phyloP scores from a whole-genome alignment of 2,888 invertebrate genomes.

The Mesoligia furuncula region DNA sequence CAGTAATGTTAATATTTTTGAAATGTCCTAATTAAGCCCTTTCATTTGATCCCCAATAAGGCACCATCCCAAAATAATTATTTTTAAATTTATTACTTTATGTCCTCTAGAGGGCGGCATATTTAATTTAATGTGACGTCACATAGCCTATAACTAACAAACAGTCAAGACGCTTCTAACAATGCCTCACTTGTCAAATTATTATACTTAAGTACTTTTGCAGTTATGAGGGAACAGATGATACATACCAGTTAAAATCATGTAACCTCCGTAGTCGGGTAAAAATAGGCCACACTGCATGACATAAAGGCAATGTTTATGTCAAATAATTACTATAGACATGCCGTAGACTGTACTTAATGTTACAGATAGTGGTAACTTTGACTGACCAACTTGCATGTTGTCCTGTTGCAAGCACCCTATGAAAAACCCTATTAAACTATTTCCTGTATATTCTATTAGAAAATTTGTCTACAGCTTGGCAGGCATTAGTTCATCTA shows the following conservation, averaged over 20 bases:
- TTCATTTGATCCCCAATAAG: too few species aligned
- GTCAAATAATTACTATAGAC: neutral
- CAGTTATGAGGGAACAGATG: neutral
- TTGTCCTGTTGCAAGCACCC: neutral
- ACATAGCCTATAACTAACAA: too few species aligned
- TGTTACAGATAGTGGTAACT: neutral
- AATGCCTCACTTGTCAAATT: too few species aligned
- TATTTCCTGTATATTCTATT: neutral
- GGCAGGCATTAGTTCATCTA: conserved; percentile 76
- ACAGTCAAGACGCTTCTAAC: too few species aligned
- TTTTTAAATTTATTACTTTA: too few species aligned
- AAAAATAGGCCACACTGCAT: neutral
- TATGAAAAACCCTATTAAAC: neutral
- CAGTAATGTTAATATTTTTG: too few species aligned
- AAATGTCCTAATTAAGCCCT: too few species aligned
- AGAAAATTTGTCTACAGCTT: conserved; percentile 34
- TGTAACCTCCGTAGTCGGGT: too few species aligned
- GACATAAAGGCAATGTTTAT: neutral
- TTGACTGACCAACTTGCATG: neutral
- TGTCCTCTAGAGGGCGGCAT: too few species aligned
- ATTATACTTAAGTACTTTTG: too few species aligned
- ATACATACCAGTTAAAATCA: neutral
- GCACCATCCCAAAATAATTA: too few species aligned
- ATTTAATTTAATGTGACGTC: too few species aligned
- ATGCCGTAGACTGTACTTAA: neutral